phyloP scores from a whole-genome alignment of 2,113 vertebrate species.

The Canis aureus region DNA sequence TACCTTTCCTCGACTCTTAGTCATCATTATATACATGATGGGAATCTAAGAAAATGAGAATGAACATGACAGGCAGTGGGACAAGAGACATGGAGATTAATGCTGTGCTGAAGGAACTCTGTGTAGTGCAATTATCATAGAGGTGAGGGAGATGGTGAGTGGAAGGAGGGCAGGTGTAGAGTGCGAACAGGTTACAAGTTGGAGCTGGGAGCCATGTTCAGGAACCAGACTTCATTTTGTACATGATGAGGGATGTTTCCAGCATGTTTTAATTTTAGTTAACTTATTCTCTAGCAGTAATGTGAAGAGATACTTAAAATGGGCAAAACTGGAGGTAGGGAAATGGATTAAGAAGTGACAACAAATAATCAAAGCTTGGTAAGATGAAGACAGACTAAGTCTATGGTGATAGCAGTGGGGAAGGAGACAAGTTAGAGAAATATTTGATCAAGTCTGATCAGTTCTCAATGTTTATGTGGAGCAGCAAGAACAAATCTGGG shows the following conservation, averaged over 20 bases:
- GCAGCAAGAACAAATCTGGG: neutral
- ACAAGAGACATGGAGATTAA: neutral
- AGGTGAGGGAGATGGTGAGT: neutral
- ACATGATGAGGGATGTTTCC: neutral
- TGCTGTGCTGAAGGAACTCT: neutral
- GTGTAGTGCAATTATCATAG: neutral
- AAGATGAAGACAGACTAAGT: neutral
- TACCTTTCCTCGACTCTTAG: neutral
- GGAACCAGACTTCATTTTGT: neutral
- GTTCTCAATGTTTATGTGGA: neutral
- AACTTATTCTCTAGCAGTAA: neutral
- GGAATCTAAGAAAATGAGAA: neutral
- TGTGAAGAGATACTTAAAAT: neutral
- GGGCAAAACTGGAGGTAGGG: neutral
- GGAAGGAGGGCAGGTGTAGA: neutral
- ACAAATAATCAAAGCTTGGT: neutral
- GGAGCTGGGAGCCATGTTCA: neutral
- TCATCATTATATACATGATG: neutral
- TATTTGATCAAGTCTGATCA: neutral
- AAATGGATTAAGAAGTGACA: neutral
- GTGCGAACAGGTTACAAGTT: neutral
- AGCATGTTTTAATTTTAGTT: neutral
- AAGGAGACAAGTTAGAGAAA: neutral
- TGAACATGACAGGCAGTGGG: neutral
- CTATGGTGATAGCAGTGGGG: neutral